Conservation (phyloP, 1,140 invertebrate species). For the Ips nitidus region DNA sequence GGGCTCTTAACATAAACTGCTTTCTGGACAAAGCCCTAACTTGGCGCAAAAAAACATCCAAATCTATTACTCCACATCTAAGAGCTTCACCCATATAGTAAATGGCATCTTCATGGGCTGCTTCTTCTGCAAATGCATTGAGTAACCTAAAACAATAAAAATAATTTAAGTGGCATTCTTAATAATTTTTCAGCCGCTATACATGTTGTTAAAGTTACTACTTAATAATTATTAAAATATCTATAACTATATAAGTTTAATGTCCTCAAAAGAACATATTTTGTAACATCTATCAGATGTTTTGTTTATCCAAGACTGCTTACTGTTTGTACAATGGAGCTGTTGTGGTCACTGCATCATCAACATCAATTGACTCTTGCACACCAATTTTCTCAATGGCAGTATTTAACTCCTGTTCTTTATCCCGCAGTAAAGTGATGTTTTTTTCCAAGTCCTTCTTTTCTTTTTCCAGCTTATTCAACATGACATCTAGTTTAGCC, state of each 20-base stretch:
- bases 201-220: no score
- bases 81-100: slow-evolving; percentile 98
- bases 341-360: slow-evolving; percentile 95
- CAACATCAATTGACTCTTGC: slow-evolving; percentile 84
- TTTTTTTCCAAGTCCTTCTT: slow-evolving; percentile 80
- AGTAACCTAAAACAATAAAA: slow-evolving; percentile 68
- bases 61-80: slow-evolving; percentile 87
- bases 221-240: no score
- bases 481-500: slow-evolving; percentile 77
- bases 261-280: no score
- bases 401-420: slow-evolving; percentile 83
- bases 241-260: no score
- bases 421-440: slow-evolving; percentile 79
- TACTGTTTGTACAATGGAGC: slow-evolving; percentile 95
- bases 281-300: no score
- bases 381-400: slow-evolving; percentile 76
- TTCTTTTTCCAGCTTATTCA: slow-evolving; percentile 81
- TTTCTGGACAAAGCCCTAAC: slow-evolving; percentile 90
- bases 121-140: slow-evolving; percentile 96
- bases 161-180: background rate
- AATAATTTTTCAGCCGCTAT: background rate
- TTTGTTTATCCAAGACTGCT: slow-evolving; percentile 39
- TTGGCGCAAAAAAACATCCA: slow-evolving; percentile 96
- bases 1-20: slow-evolving; percentile 93
- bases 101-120: slow-evolving; percentile 96